Evolutionary conservation across 1,140 invertebrate genomes (phyloP).

Genomic region (Bombus confusus): DNA sequence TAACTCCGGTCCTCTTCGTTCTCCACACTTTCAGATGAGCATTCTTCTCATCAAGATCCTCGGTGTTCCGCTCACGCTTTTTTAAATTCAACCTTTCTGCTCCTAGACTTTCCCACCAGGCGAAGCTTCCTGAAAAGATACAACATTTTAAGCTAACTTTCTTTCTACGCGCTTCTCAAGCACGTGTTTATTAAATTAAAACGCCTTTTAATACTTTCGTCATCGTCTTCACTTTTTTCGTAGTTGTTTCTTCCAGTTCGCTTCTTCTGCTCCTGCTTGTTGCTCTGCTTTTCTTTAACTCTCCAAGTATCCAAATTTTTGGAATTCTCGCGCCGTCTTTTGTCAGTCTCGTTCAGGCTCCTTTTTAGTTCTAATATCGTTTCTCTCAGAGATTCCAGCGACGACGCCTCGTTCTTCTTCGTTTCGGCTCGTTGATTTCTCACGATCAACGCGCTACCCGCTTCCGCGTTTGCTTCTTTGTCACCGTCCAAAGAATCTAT

Average conservation of each 20-base stretch:
- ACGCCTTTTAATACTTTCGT: not conserved
- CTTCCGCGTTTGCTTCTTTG: not conserved
- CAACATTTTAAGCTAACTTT: not conserved
- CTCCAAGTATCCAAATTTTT: not conserved
- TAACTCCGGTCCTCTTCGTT: constrained; percentile 35
- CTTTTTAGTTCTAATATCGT: constrained; percentile 58
- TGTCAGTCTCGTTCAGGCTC: constrained; percentile 37
- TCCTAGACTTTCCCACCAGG: not conserved
- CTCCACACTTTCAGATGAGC: constrained; percentile 16
- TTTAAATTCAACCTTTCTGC: constrained; percentile 2
- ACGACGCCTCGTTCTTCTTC: not conserved
- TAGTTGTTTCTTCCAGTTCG: not conserved
- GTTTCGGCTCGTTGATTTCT: constrained; percentile 11
- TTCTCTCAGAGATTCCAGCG: constrained; percentile 63
- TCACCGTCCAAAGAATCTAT: not conserved
- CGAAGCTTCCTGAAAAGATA: not conserved
- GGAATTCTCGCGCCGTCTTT: not conserved
- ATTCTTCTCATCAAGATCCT: constrained; percentile 12
- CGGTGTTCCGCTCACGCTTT: not conserved
- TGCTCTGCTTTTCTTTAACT: not conserved
- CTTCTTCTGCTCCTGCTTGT: not conserved
- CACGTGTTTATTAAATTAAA: not conserved
- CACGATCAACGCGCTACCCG: not conserved
- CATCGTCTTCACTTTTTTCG: not conserved
- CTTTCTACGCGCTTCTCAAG: not conserved